phyloP scores from a whole-genome alignment of 2,888 invertebrate species.

The Luffia ferchaultella region DNA sequence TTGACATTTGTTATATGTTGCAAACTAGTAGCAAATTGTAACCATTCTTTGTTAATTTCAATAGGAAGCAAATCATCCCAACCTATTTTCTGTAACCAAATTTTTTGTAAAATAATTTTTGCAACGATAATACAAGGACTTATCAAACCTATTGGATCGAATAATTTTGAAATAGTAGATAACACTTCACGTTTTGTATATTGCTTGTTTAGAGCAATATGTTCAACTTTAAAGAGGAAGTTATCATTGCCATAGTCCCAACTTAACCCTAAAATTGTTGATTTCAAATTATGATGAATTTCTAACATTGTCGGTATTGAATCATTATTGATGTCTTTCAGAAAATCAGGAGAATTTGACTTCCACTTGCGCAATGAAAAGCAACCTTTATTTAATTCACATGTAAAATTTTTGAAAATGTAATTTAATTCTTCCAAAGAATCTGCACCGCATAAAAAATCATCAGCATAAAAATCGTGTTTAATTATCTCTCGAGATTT shows the following conservation, averaged over 20 bases:
- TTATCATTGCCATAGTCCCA: too few relatives aligned
- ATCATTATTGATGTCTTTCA: neutral
- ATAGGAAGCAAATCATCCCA: slow-evolving; percentile 19
- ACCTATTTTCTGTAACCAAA: slow-evolving; percentile 16
- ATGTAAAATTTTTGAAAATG: slow-evolving; percentile 3
- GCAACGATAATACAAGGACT: slow-evolving; percentile 13
- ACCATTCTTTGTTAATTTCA: slow-evolving; percentile 10
- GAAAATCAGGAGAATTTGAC: slow-evolving; percentile 11
- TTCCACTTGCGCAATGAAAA: slow-evolving; percentile 18
- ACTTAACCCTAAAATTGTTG: slow-evolving; percentile 14
- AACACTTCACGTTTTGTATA: slow-evolving; percentile 15
- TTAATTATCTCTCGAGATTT: slow-evolving; percentile 16
- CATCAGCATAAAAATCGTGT: slow-evolving; percentile 20
- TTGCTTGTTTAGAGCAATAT: neutral
- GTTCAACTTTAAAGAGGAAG: neutral
- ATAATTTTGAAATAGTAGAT: slow-evolving; percentile 14
- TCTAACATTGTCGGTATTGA: too few relatives aligned
- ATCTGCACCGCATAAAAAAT: slow-evolving; percentile 17
- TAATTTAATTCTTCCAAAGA: slow-evolving; percentile 1
- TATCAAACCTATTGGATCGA: slow-evolving; percentile 18
- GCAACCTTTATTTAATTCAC: slow-evolving; percentile 12
- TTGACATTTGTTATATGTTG: slow-evolving; percentile 7
- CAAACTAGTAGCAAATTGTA: slow-evolving; percentile 8
- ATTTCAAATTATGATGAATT: too few relatives aligned
- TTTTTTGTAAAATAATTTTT: slow-evolving; percentile 19